Evolutionary conservation across 2,888 invertebrate species (phyloP).

Genomic region (Cryptocephalus primarius): DNA sequence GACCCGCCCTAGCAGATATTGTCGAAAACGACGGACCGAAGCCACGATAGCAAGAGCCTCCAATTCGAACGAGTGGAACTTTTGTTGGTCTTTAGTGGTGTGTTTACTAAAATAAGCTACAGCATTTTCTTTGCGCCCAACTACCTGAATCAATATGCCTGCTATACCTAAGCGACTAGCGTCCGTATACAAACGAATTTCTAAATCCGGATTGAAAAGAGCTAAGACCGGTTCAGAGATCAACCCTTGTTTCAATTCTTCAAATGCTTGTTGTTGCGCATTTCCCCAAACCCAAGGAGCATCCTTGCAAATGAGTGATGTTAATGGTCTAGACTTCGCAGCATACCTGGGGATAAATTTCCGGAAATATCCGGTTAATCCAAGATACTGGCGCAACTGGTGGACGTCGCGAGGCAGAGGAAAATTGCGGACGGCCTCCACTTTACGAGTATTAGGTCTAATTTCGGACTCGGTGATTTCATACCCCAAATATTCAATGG

Average conservation of each 20-base stretch:
- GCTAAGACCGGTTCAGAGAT: slow-evolving; percentile 10
- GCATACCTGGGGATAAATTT: slow-evolving; percentile 15
- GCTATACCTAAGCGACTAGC: slow-evolving; percentile 17
- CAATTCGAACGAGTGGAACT: slow-evolving; percentile 27
- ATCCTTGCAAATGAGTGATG: slow-evolving; percentile 9
- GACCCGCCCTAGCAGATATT: slow-evolving; percentile 20
- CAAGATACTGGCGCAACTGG: slow-evolving; percentile 2
- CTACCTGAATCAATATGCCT: slow-evolving; percentile 19
- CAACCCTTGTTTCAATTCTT: background rate
- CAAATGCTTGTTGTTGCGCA: slow-evolving; percentile 1
- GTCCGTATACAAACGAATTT: slow-evolving; percentile 21
- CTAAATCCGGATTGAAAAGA: slow-evolving; percentile 10
- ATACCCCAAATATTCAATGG: background rate
- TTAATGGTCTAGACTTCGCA: slow-evolving; percentile 11
- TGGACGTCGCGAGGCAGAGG: slow-evolving; percentile 2
- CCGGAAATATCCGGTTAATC: slow-evolving; percentile 14
- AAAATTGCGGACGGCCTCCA: background rate
- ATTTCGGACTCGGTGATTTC: background rate
- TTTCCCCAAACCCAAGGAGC: background rate
- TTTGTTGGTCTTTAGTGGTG: slow-evolving; percentile 21
- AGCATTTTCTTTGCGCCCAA: slow-evolving; percentile 11
- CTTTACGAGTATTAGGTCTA: background rate
- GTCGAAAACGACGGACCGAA: slow-evolving; percentile 22
- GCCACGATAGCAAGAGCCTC: slow-evolving; percentile 27
- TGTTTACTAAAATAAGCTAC: slow-evolving; percentile 25